Base-by-base conservation (phyloP, 2,113 vertebrate species). In the Colaptes auratus region DNA sequence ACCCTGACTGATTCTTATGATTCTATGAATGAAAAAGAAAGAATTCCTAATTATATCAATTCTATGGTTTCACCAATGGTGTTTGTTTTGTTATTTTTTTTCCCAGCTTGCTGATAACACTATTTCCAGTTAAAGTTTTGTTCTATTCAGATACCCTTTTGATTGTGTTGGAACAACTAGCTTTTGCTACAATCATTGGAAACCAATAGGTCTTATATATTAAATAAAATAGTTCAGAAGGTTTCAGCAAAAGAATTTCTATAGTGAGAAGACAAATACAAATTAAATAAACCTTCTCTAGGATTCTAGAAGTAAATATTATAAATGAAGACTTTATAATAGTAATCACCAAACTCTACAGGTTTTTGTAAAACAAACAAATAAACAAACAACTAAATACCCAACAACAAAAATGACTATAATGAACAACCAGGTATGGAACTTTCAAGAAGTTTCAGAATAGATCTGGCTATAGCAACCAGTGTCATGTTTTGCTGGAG, bases 81-180 rank as follows among this genome's bases (percentile, higher is more conserved):
- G 23, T 52, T 52, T 24, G 12, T 25, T 24, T 24, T 52, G 6
- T 7, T 24, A 12, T 52, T 56, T 58, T 61, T 53, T 3, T 6
- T 0, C 20, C 0, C 17, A 52, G 23, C 18, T 36, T n/a, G n/a
- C 4, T 39, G 5, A 44, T 42, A 74, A 28, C 5, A 36, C 1
- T n/a, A 6, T 64, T 79, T 82, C 48, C 14, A 52, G 33, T 70
- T 8, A 6, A 23, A 75, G 66, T 44, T 36, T 0, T 46, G 0
- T 65, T 81, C 23, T 79, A 25, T 4, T 60, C 4, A 5, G 21
- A 52, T 33, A 65, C 4, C 4, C 11, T 60, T 90, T 82, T 63
- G 3, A 59, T 60, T 81, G 8, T 10, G 3, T 31, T 65, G 46
- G 27, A 78, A n/a, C n/a, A 86, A 94, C 12, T 56, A 67, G n/a